A percentile compares a stretch with the other conserved stretches of the same genome.
phyloP scores from a whole-genome alignment of 1,140 invertebrate species.

The Theocolax elegans region DNA sequence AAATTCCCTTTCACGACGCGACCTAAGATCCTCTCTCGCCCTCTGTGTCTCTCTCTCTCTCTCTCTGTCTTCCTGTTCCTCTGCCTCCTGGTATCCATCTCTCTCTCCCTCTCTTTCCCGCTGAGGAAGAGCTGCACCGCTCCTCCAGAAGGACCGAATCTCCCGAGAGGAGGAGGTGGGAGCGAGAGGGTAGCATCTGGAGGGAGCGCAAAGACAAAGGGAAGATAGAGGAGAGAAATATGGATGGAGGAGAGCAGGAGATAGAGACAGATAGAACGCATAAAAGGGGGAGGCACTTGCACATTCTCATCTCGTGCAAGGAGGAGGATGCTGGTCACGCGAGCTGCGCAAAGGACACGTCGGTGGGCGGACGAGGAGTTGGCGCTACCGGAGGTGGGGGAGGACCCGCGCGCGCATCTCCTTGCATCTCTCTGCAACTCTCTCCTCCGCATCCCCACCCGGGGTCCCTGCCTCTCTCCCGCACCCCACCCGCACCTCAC shows the following conservation, averaged over 20 bases:
- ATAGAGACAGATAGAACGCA: background rate
- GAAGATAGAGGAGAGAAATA: constrained; percentile 22
- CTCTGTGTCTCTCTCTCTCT: constrained; percentile 1
- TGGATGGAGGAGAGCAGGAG: constrained; percentile 7
- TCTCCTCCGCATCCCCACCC: background rate
- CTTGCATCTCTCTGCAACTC: background rate
- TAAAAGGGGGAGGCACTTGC: constrained; percentile 19
- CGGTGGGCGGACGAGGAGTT: constrained; percentile 15
- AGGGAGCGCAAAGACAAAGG: constrained; percentile 18
- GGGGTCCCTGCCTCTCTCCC: constrained; percentile 1
- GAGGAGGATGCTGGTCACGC: constrained; percentile 33
- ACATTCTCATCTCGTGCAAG: constrained; percentile 27
- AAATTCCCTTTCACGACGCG: constrained; percentile 37
- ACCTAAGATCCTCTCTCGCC: constrained; percentile 9
- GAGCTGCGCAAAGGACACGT: constrained; percentile 24
- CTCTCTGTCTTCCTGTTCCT: constrained; percentile 5
- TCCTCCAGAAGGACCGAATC: constrained; percentile 30
- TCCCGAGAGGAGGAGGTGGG: constrained; percentile 18
- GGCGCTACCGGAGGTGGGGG: constrained; percentile 30
- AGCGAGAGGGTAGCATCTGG: constrained; percentile 36
- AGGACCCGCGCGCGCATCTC: constrained; percentile 21
- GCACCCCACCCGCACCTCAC: background rate
- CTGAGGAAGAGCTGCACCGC: too few species aligned
- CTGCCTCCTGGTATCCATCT: background rate
- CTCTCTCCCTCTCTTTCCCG: too few species aligned